Evolutionary conservation across 1,140 invertebrate genomes (phyloP), one percentile per base, ranked within the genome.

Genomic region (Drosophila sulfurigaster): DNA sequence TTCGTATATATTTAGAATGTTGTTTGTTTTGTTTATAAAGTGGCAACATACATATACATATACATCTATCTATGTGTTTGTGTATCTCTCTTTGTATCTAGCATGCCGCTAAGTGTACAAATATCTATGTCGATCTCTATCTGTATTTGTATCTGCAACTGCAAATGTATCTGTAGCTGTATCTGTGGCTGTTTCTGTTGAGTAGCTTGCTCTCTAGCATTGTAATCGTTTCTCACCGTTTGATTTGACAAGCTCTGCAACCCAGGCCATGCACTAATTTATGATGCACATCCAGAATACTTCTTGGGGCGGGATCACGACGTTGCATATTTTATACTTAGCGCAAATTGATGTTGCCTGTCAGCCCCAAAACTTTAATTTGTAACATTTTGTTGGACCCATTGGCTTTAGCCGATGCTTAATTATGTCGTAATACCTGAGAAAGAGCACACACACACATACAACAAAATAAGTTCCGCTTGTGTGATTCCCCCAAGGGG

Each of bases 11-110:
- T 88, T 88, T 88, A 83, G 85, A 88, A 75, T 69, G 70, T 88
- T 88, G 83, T 88, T 88, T 88, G 83, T 88, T 88, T 88, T 88
- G 85, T 88, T 88, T 88, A 88, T 81, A 88, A 88, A 88, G 85
- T 89, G 85, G 83, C 74, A 83, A 66, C 75, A 86, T 46, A 78
- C 81, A 83, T 67, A 71, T 41, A 74, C 66, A 49, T 15, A 63
- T 38, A 28, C 10, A 45, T 41, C 7, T 54, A 35, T 75, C 48
- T 64, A 32, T 75, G 46, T 56, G 35, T 78, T 46, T 64, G 60
- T 52, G 64, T 70, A 15, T 66, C 32, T 57, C 54, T 57, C 54
- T 57, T 57, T 57, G 35, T 57, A 57, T 10, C 32, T 57, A 58
- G 59, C 60, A 57, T 62, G 59, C 59, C 49, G 67, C 46, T 56